These are phyloP conservation scores for Tipula confusa DNA, from an alignment of 2,888 invertebrate genomes.

Conservation along the genomic window DNA sequence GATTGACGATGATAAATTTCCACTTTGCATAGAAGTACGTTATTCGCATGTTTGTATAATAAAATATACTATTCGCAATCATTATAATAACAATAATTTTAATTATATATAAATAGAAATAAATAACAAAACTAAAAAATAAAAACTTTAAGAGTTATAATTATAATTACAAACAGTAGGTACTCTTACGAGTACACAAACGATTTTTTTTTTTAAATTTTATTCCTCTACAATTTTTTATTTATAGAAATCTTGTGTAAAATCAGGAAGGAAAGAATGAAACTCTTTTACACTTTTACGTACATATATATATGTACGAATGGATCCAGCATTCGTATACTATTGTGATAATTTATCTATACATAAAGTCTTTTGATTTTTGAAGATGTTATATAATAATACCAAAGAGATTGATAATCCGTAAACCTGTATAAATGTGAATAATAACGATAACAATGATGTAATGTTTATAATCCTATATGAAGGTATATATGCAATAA, in stretches of 20 bases:
- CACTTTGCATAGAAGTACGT: neutral
- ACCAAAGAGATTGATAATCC: too few relatives aligned
- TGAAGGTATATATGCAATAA: neutral
- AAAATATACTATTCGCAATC: neutral
- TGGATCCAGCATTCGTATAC: neutral
- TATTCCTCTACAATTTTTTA: neutral
- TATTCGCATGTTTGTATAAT: neutral
- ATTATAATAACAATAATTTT: conserved; percentile 20
- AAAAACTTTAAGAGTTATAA: conserved; percentile 3
- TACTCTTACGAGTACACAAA: neutral
- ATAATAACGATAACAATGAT: neutral
- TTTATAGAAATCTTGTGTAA: conserved; percentile 25
- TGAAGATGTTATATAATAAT: neutral
- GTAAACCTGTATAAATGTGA: neutral
- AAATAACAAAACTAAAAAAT: neutral
- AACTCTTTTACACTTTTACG: neutral
- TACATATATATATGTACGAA: neutral
- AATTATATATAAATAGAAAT: conserved; percentile 20
- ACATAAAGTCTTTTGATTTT: neutral
- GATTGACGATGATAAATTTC: conserved; percentile 20
- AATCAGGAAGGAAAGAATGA: conserved; percentile 3
- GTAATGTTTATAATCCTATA: neutral
- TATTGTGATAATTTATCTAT: neutral
- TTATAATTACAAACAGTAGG: conserved; percentile 3
- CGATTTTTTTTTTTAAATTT: neutral